A percentile compares a stretch with the other conserved stretches of the same genome.
phyloP scores from a whole-genome alignment of 37 sponge, comb jelly and placozoan species.

The Cladorhizidae sp. region DNA sequence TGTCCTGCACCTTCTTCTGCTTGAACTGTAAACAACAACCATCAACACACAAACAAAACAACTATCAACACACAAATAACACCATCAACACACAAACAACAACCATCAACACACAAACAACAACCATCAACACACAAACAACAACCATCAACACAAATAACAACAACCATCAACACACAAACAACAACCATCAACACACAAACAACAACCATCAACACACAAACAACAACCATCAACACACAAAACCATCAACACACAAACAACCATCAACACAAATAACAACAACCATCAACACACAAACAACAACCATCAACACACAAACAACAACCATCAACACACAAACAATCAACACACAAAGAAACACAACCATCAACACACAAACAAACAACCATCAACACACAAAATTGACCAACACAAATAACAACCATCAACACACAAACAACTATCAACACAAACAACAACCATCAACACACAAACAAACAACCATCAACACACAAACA shows the following conservation, averaged over 20 bases:
- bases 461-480: neutral
- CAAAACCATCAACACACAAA: neutral
- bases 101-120: neutral
- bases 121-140: neutral
- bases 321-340: neutral
- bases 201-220: neutral
- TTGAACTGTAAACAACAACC: conserved; percentile 56
- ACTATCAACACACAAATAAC: neutral
- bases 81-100: neutral
- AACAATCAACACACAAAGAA: too few species aligned
- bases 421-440: neutral
- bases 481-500: neutral
- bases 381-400: neutral
- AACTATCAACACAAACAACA: too few species aligned
- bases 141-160: too few species aligned
- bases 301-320: neutral
- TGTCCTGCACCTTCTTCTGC: conserved; percentile 78
- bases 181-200: neutral
- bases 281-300: neutral
- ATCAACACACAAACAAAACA: neutral
- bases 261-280: too few species aligned
- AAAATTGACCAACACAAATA: neutral
- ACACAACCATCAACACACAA: neutral
- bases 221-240: neutral
- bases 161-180: neutral